phyloP scores from a whole-genome alignment of 37 sponge, comb jelly and placozoan genomes.

The Mnemiopsis leidyi region DNA sequence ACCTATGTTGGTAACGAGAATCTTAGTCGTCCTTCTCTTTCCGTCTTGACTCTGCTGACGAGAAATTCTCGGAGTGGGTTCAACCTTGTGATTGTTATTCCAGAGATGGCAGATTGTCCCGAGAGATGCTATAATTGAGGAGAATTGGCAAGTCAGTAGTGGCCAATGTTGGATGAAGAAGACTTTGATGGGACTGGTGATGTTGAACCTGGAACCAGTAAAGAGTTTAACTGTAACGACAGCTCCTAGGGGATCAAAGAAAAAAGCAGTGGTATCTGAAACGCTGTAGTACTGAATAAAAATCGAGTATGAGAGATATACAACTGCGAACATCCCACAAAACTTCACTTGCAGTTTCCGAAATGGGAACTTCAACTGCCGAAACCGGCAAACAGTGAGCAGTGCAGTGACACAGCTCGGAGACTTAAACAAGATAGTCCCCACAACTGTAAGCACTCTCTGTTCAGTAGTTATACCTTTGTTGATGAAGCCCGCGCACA shows the following conservation, averaged over 20 bases:
- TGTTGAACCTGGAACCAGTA: background rate
- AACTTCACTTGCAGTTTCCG: background rate
- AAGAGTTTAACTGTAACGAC: background rate
- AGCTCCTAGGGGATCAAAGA: background rate
- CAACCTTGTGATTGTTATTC: background rate
- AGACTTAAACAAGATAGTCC: background rate
- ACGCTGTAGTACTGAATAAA: conserved; percentile 16
- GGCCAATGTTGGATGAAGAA: conserved; percentile 16
- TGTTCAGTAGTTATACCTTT: background rate
- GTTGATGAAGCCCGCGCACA: background rate
- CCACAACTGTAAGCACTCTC: background rate
- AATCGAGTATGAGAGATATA: background rate
- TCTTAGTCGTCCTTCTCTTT: background rate
- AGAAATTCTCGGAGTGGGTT: background rate
- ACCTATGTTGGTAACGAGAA: conserved; percentile 2
- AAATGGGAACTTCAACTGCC: conserved; percentile 13
- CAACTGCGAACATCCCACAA: background rate
- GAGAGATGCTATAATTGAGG: background rate
- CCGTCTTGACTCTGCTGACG: background rate
- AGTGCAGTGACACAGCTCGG: conserved; percentile 25
- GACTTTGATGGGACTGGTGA: background rate
- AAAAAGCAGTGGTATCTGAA: background rate
- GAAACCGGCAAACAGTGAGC: background rate
- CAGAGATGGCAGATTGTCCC: background rate
- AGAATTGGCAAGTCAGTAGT: background rate